Percentiles rank a stretch among this genome's conserved stretches.
These are phyloP conservation scores for Diplosoma virens DNA, from an alignment of 23 tunicate genomes.

Conservation along the genomic window DNA sequence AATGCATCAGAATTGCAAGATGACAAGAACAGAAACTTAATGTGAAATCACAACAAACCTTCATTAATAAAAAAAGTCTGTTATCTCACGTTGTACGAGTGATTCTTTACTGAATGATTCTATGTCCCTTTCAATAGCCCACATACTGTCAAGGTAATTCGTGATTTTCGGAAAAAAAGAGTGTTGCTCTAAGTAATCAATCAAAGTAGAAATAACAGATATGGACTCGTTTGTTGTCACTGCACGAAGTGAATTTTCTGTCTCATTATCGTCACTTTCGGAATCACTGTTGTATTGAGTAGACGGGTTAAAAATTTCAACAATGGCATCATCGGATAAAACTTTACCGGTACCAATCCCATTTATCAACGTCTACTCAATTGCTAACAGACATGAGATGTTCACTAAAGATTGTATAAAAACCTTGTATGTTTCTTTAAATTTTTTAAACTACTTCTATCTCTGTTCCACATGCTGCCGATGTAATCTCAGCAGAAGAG, in stretches of 20 bases:
- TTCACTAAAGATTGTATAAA: conserved; percentile 10
- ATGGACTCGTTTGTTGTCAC: conserved; percentile 13
- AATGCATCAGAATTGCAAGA: too few species aligned
- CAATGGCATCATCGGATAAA: conserved; percentile 15
- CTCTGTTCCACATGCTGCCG: conserved; percentile 16
- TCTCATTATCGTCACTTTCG: conserved; percentile 15
- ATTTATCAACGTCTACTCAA: conserved; percentile 5
- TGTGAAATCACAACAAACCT: too few species aligned
- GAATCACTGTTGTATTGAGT: background rate
- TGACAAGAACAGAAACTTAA: too few species aligned
- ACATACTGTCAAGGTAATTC: conserved; percentile 9
- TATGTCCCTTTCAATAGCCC: conserved; percentile 16
- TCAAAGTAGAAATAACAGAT: conserved; percentile 14
- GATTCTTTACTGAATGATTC: conserved; percentile 13
- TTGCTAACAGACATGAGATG: conserved; percentile 11
- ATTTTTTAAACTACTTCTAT: background rate
- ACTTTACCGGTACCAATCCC: conserved; percentile 5
- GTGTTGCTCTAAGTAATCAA: too few species aligned
- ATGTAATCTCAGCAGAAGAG: conserved; percentile 18
- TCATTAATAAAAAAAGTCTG: too few species aligned
- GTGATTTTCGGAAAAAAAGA: conserved; percentile 4
- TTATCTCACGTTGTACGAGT: conserved; percentile 20
- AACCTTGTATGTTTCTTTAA: background rate
- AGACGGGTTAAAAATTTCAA: conserved; percentile 6
- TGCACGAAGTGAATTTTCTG: conserved; percentile 17